Evolutionary conservation across 2,797 vertebrate species (phyloP), one percentile per base, ranked within the genome.

Genomic region (Triplophysa yarkandensis): DNA sequence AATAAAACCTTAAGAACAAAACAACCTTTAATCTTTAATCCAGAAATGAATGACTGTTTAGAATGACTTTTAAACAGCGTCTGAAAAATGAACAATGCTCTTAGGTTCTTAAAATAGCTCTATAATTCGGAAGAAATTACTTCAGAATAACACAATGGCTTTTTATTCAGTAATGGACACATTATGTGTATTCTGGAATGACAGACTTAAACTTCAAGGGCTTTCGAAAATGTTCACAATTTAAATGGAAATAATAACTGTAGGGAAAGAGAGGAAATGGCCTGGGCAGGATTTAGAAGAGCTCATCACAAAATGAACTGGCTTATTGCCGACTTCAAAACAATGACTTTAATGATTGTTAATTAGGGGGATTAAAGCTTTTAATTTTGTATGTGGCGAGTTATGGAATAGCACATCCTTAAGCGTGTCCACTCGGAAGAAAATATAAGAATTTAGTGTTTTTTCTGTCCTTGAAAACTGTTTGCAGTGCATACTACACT

Each of bases 261-360:
- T 13, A 65, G 27, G 14, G 8, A 65, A 65, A 5, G 6, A 10
- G 44, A 44, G 62, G 65, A 74, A 65, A 74, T 57, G 36, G 25
- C 17, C n/a, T 46, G 27, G 39, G n/a, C 48, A n/a, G 36, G 14
- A 65, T 65, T 32, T 65, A 54, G n/a, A 65, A 8, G 6, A 57
- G 50, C 34, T 64, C 21, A 32, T 64, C 34, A 54, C 7, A 65
- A 64, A 55, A 65, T 46, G 6, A 57, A 14, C 34, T 17, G 58
- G 60, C 46, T 64, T 64, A 54, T 43, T 23, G 36, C 14, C 0
- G n/a, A 21, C 6, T n/a, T 55, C 36, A 57, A 65, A 65, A 65
- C 36, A 74, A 74, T 65, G 50, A 17, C 62, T 74, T 65, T 57
- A 74, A 65, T 57, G 65, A 74, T 27, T 17, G 14, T 23, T 34